Conservation (phyloP, 2,888 invertebrate species). For the Noctua fimbriata region DNA sequence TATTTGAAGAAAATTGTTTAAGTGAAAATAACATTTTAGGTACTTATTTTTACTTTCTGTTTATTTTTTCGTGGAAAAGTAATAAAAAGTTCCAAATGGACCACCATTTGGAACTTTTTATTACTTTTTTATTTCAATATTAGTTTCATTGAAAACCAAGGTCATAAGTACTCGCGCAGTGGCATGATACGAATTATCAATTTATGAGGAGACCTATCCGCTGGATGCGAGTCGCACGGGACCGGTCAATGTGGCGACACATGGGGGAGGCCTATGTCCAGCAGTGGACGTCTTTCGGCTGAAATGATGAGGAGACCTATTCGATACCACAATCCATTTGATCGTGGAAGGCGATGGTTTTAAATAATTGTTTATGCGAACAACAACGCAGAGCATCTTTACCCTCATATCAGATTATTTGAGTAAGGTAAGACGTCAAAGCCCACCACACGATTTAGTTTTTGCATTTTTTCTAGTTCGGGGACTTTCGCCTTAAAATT, state of each 20-base stretch:
- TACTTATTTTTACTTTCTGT: slow-evolving; percentile 1
- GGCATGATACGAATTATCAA: too few species aligned
- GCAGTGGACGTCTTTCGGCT: too few species aligned
- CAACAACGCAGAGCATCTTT: neutral
- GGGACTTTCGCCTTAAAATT: neutral
- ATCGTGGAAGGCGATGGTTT: neutral
- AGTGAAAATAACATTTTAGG: slow-evolving; percentile 9
- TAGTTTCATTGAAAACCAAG: neutral
- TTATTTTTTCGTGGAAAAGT: slow-evolving; percentile 10
- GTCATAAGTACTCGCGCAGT: too few species aligned
- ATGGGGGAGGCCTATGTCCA: too few species aligned
- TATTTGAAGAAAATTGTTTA: slow-evolving; percentile 23
- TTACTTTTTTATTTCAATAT: slow-evolving; percentile 13
- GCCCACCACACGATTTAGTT: neutral
- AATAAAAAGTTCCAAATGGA: neutral
- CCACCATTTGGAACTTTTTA: too few species aligned
- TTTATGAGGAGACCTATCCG: too few species aligned
- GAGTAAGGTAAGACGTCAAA: neutral
- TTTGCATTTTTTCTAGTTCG: neutral
- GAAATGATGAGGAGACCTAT: too few species aligned
- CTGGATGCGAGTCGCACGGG: too few species aligned
- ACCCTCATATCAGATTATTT: neutral
- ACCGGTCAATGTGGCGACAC: too few species aligned
- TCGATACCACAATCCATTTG: neutral
- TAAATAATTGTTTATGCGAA: neutral